Conservation (phyloP, 2,888 invertebrate genomes). For the Therioaphis trifolii region DNA sequence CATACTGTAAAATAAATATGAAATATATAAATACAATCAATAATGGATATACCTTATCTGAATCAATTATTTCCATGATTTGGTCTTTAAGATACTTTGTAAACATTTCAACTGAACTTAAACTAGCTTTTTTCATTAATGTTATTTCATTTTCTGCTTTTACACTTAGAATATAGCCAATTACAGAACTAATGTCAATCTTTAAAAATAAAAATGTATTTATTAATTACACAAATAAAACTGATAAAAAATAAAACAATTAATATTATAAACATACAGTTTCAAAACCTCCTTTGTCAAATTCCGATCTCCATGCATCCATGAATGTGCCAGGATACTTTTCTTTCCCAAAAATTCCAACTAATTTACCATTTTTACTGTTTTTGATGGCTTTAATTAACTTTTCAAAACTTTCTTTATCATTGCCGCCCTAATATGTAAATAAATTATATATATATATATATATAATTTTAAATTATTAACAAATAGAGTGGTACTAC, state of each 20-base stretch:
- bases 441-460: neutral
- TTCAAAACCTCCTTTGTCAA: slow-evolving; percentile 84
- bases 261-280: slow-evolving; percentile 71
- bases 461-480: neutral
- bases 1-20: neutral
- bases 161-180: slow-evolving; percentile 89
- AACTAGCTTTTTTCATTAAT: slow-evolving; percentile 90
- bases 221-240: slow-evolving; percentile 27
- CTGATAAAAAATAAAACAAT: no score
- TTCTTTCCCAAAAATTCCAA: slow-evolving; percentile 94
- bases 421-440: slow-evolving; percentile 81
- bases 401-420: slow-evolving; percentile 81
- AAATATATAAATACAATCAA: slow-evolving; percentile 20
- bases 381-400: slow-evolving; percentile 84
- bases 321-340: slow-evolving; percentile 93
- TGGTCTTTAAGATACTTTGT: slow-evolving; percentile 96
- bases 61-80: slow-evolving; percentile 98
- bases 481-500: no score
- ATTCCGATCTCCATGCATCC: slow-evolving; percentile 85
- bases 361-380: slow-evolving; percentile 87
- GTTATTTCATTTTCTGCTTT: slow-evolving; percentile 94
- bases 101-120: slow-evolving; percentile 94
- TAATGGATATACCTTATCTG: slow-evolving; percentile 79
- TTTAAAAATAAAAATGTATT: slow-evolving; percentile 65
- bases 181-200: slow-evolving; percentile 84